Evolutionary conservation across 1,140 invertebrate genomes (phyloP).

Genomic region (Heliconius eleuchia): DNA sequence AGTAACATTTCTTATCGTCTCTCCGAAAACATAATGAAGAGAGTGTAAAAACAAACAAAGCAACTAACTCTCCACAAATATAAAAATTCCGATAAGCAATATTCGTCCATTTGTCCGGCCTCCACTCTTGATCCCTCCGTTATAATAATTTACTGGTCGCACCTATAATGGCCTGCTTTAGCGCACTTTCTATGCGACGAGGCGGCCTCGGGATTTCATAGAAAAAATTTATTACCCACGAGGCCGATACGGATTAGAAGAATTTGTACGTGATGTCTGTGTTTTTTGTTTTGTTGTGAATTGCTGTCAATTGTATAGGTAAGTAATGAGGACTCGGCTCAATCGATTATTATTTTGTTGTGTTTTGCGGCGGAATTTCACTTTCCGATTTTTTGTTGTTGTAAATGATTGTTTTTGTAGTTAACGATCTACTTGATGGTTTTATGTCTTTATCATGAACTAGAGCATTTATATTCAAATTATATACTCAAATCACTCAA

Average conservation of each 20-base stretch:
- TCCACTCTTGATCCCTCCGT: conserved; percentile 61
- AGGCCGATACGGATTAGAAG: conserved; percentile 65
- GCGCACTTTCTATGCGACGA: conserved; percentile 73
- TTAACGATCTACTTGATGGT: background rate
- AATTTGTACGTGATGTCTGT: conserved; percentile 68
- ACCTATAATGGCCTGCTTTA: conserved; percentile 78
- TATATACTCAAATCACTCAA: no score
- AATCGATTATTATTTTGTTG: background rate
- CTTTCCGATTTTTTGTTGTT: background rate
- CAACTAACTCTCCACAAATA: conserved; percentile 15
- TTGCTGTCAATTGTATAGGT: background rate
- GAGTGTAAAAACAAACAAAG: background rate
- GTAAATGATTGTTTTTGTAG: no score
- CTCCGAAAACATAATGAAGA: background rate
- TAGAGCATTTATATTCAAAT: no score
- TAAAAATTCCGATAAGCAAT: conserved; percentile 47
- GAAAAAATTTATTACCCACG: conserved; percentile 73
- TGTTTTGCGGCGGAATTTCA: background rate
- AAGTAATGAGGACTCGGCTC: background rate
- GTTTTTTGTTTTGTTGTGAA: conserved; percentile 36
- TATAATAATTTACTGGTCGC: conserved; percentile 72
- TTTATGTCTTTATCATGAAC: background rate
- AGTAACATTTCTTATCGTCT: no score
- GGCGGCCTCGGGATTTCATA: conserved; percentile 65
- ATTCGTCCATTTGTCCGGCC: conserved; percentile 51